Conservation (phyloP, 2,113 vertebrate species). For the Passer domesticus region DNA sequence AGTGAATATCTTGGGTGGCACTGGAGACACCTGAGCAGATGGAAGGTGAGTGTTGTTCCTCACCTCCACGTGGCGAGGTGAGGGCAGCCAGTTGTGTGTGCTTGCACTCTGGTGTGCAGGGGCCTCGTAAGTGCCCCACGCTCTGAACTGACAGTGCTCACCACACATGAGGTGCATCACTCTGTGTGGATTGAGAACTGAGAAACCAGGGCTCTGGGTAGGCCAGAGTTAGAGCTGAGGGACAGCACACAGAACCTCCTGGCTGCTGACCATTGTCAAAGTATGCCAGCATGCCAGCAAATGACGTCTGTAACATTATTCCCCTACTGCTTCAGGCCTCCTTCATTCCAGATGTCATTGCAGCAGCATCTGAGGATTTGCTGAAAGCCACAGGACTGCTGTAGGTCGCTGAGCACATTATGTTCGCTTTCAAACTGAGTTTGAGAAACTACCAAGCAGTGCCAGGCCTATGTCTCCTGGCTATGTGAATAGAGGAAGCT, state of each 20-base stretch:
- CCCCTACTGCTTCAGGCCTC: neutral
- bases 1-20: neutral
- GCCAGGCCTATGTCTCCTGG: neutral
- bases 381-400: neutral
- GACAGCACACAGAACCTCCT: neutral
- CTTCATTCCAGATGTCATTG: neutral
- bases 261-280: neutral
- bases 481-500: constrained; percentile 30
- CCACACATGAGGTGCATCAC: accelerated
- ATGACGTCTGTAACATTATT: neutral
- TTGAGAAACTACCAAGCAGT: constrained; percentile 14
- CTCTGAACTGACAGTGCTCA: neutral
- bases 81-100: neutral
- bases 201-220: neutral
- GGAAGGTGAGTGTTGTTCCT: neutral
- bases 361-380: neutral
- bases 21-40: neutral
- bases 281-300: neutral
- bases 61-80: neutral
- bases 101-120: neutral
- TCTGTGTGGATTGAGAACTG: neutral
- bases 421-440: constrained; percentile 18
- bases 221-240: neutral
- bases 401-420: neutral
- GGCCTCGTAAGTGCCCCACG: accelerated